Evolutionary conservation across 2,113 vertebrate genomes (phyloP).

Genomic region (Mungos mungo): DNA sequence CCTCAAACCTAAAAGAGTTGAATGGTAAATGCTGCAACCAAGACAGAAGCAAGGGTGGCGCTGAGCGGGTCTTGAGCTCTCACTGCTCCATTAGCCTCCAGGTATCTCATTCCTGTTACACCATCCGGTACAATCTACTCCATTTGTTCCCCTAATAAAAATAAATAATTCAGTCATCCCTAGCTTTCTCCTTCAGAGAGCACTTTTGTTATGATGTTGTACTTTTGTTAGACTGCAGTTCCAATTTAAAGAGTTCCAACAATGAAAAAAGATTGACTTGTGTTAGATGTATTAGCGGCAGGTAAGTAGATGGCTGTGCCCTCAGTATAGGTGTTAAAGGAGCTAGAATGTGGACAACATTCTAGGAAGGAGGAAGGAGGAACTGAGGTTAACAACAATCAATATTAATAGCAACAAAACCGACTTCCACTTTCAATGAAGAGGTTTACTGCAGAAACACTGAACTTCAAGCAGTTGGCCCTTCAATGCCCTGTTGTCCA

Average conservation of each 20-base stretch:
- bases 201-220: not conserved
- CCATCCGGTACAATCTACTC: not conserved
- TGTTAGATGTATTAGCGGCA: not conserved
- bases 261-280: not conserved
- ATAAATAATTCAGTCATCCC: not conserved
- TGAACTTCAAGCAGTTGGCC: not conserved
- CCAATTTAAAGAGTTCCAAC: not conserved
- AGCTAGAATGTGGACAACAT: not conserved
- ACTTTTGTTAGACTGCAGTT: not conserved
- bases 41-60: not conserved
- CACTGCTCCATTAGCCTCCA: not conserved
- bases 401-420: not conserved
- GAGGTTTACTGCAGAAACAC: not conserved
- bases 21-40: not conserved
- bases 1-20: not conserved
- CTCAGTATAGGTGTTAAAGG: not conserved
- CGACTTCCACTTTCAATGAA: not conserved
- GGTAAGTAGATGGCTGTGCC: not conserved
- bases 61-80: not conserved
- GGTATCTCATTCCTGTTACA: not conserved
- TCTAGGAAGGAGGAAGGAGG: not conserved
- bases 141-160: not conserved
- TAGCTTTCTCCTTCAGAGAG: not conserved
- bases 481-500: not conserved
- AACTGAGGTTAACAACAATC: not conserved